Evolutionary conservation across 2,113 vertebrate genomes (phyloP), one percentile per base, ranked within the genome.

Genomic region (Mungos mungo): DNA sequence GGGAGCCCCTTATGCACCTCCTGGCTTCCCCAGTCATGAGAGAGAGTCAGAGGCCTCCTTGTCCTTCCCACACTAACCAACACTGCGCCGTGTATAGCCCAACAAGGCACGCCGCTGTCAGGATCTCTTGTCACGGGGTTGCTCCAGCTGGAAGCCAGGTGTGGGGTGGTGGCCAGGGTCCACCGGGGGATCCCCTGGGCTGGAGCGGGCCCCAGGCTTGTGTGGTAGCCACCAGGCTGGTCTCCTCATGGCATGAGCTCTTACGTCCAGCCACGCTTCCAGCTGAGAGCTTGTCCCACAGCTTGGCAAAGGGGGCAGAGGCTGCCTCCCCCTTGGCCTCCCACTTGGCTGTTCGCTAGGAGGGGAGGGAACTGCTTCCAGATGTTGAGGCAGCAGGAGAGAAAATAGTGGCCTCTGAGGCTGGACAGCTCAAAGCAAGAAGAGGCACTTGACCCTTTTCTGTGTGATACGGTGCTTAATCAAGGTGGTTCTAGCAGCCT

Each of bases 291-390:
- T 82, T 88, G 80, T 0, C 5, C 63, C 81, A 52, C n/a, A 14
- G 69, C 35, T 54, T 88, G 50, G 90, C 0, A 10, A 45, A 38
- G 92, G 45, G 93, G 86, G 84, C 92, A 29, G 31, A 60, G 66
- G 45, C 74, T 57, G 97, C 97, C 96, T 97, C 97, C 94, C 82
- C 85, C 45, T 94, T 97, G 79, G 86, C 60, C 63, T 65, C 63
- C 63, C 63, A 31, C 63, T 65, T 96, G 57, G 57, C 57, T 60
- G 93, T 95, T 90, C 88, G 83, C 77, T 29, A 2, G 74, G 65
- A 88, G 88, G 96, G 95, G 80, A 97, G 85, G 72, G 97, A 98
- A 95, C 94, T 74, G 3, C 74, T 98, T 98, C 97, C 98, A 99
- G 97, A 98, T 98, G 97, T 95, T 0, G 21, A 19, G n/a, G 50